Conservation (phyloP, 2,797 vertebrate genomes). For the Pangasius mekongensis region DNA sequence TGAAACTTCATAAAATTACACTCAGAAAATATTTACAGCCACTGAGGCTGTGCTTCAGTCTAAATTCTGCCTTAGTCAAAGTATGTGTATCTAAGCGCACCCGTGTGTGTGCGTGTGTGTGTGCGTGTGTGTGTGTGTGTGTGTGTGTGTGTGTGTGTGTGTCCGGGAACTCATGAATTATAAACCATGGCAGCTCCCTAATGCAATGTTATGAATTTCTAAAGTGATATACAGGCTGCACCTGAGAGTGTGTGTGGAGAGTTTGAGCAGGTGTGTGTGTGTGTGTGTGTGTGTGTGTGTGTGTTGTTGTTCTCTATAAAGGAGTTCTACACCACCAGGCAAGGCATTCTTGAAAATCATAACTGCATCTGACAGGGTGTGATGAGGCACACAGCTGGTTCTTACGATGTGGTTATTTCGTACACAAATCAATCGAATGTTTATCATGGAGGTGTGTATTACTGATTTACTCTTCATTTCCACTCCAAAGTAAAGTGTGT, state of each 20-base stretch:
- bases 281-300: slow-evolving; percentile 2
- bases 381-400: slow-evolving; percentile 26
- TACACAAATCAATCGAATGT: slow-evolving; percentile 18
- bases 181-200: slow-evolving; percentile 47
- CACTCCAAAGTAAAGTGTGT: not conserved
- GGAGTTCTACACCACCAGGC: not conserved
- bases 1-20: slow-evolving; percentile 41
- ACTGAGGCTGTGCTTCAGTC: slow-evolving; percentile 49
- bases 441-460: not conserved
- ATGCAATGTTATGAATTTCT: slow-evolving; percentile 57
- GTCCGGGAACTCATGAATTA: slow-evolving; percentile 52
- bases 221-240: slow-evolving; percentile 51
- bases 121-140: slow-evolving; percentile 7
- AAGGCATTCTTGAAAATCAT: slow-evolving; percentile 8
- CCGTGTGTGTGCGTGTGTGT: slow-evolving; percentile 28
- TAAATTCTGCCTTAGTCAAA: slow-evolving; percentile 31
- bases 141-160: slow-evolving; percentile 12
- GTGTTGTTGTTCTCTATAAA: not conserved
- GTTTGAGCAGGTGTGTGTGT: not conserved
- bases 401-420: not conserved
- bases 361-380: slow-evolving; percentile 19
- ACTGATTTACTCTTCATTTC: slow-evolving; percentile 28
- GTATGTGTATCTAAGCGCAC: not conserved
- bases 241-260: slow-evolving; percentile 1
- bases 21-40: slow-evolving; percentile 46